These are phyloP conservation scores for Biston stratarius DNA, from an alignment of 2,888 invertebrate genomes.

Conservation along the genomic window DNA sequence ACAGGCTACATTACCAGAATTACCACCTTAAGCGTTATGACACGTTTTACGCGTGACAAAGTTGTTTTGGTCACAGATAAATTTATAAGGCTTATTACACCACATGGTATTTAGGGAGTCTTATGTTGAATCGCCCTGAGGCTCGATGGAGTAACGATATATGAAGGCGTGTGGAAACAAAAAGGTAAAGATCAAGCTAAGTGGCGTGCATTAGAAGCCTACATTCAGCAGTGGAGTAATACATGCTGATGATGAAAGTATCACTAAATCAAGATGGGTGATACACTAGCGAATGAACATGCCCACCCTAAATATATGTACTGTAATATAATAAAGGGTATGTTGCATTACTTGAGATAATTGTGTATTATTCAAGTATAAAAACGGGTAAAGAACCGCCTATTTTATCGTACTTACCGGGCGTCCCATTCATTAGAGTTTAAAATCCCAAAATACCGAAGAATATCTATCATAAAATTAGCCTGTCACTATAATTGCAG, in stretches of 20 bases:
- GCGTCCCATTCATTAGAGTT: neutral
- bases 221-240: too few relatives aligned
- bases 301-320: neutral
- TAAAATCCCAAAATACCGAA: too few relatives aligned
- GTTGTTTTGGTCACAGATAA: slow-evolving; percentile 1
- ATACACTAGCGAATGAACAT: too few relatives aligned
- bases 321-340: neutral
- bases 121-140: too few relatives aligned
- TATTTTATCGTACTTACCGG: neutral
- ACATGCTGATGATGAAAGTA: too few relatives aligned
- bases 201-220: too few relatives aligned
- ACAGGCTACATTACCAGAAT: slow-evolving; percentile 1
- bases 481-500: neutral
- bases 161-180: too few relatives aligned
- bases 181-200: too few relatives aligned
- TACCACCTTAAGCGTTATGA: neutral
- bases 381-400: neutral
- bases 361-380: neutral
- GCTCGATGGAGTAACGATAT: too few relatives aligned
- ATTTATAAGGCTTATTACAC: neutral
- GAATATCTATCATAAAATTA: too few relatives aligned
- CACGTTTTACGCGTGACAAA: neutral
- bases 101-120: neutral
- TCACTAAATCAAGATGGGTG: too few relatives aligned
- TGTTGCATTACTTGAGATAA: neutral